These are phyloP conservation scores for Micropterix aruncella DNA, from an alignment of 2,888 invertebrate genomes.

Conservation along the genomic window DNA sequence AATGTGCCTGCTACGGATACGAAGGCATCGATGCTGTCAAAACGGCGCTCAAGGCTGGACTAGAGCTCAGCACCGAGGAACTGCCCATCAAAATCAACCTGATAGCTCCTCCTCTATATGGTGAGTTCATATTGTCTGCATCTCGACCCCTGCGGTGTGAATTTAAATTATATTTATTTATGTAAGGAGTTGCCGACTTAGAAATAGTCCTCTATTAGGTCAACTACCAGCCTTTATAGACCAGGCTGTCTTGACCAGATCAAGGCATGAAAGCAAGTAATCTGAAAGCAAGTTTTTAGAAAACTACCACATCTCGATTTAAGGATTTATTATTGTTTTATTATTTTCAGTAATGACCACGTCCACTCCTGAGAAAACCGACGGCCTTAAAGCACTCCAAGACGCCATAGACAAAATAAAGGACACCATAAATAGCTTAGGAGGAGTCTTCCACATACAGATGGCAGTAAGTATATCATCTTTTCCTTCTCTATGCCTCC, in stretches of 20 bases:
- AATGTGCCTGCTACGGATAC: constrained; percentile 90
- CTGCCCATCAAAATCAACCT: constrained; percentile 97
- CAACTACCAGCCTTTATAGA: no score
- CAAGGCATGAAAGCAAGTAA: no score
- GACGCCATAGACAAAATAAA: constrained; percentile 82
- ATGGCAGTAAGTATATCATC: constrained; percentile 75
- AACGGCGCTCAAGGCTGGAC: constrained; percentile 76
- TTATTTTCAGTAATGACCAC: constrained; percentile 94
- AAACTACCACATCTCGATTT: no score
- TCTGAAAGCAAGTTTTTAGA: no score
- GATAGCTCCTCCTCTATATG: constrained; percentile 95
- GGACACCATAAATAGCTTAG: constrained; percentile 63
- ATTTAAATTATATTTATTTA: not conserved
- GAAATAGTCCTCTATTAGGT: no score
- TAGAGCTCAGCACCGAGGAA: constrained; percentile 81
- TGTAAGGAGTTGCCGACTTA: no score
- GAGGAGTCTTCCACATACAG: constrained; percentile 88
- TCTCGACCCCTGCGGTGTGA: not conserved
- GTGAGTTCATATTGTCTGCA: constrained; percentile 27
- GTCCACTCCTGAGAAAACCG: constrained; percentile 90
- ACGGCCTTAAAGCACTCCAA: constrained; percentile 81
- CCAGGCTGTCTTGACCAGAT: no score
- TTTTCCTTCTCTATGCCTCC: no score
- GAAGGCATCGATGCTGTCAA: constrained; percentile 99
- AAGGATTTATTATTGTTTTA: no score